Percentiles rank a stretch among this genome's conserved stretches.
Conservation (phyloP, 2,113 vertebrate species). For the Canis aureus region DNA sequence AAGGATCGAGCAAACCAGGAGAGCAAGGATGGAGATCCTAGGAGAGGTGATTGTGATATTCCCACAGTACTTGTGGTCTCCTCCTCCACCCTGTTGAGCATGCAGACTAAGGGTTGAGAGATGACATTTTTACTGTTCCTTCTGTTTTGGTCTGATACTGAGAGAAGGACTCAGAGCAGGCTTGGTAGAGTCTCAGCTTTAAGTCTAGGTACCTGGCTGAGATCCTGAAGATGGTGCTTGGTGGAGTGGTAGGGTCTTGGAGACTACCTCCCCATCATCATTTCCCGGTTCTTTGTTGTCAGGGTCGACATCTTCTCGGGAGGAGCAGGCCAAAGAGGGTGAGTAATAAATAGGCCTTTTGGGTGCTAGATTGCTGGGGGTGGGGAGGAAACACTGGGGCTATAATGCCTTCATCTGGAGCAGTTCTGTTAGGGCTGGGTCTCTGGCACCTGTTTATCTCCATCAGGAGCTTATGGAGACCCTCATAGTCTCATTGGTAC, state of each 20-base stretch:
- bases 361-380: neutral
- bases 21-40: slow-evolving; percentile 94
- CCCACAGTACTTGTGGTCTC: neutral
- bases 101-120: neutral
- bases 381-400: neutral
- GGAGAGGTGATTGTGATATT: slow-evolving; percentile 87
- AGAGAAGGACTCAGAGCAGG: neutral
- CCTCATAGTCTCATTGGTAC: neutral
- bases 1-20: slow-evolving; percentile 98
- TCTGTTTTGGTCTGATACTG: neutral
- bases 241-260: neutral
- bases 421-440: neutral
- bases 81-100: neutral
- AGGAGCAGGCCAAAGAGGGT: slow-evolving; percentile 81
- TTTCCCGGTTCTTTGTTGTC: slow-evolving; percentile 44
- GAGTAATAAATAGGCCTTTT: slow-evolving; percentile 22
- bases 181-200: slow-evolving; percentile 2
- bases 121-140: neutral
- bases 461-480: neutral
- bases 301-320: slow-evolving; percentile 58
- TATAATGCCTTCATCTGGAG: accelerated
- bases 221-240: neutral
- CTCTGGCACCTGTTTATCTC: neutral
- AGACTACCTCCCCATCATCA: neutral
- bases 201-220: neutral